Base-by-base conservation (phyloP, 2,888 invertebrate species). In the Isoperla grammatica region DNA sequence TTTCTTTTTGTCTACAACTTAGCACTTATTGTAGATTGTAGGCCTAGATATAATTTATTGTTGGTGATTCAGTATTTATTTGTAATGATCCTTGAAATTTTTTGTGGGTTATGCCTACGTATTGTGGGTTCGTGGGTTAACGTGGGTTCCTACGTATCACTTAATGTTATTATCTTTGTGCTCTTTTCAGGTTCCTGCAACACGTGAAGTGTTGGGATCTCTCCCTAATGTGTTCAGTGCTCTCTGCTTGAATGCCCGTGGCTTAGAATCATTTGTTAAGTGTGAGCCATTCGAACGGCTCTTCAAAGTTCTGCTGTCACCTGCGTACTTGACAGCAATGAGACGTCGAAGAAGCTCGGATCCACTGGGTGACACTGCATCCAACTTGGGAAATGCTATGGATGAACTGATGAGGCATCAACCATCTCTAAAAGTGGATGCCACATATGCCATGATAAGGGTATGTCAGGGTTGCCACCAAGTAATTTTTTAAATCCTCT, bases 341-440 rank as follows among this genome's bases (percentile, higher is more conserved):
- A 79, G 90, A 56, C 79, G 90, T 60, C 79, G 91, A 37, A 80
- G 92, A 15, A 87, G 86, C 66, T 86, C 88, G 0, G 91, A 92
- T 73, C 84, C 86, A 0, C 74, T 85, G 67, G 86, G 86, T 2
- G 89, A 90, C 69, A 91, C 91, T 4, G 91, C 92, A 1, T 85
- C 87, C 45, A 90, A 88, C 75, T 76, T 94, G 37, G 92, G 92
- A 12, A 88, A 87, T 73, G 88, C 92, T 0, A 89, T 94, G 87
- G 92, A 93, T 71, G 92, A 94, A 71, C 71, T 94, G 9, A 90
- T 94, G 86, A 79, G 93, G 49, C 91, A 93, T 72, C 91, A 93
- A 71, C 91, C 91, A 0, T 87, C 86, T 63, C 76, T 93, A 48
- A 83, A 89, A 70, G 79, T 83, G 3, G 86, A 87, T 69, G 90